These are phyloP conservation scores for Suillia variegata DNA, from an alignment of 2,888 invertebrate genomes.

Conservation along the genomic window DNA sequence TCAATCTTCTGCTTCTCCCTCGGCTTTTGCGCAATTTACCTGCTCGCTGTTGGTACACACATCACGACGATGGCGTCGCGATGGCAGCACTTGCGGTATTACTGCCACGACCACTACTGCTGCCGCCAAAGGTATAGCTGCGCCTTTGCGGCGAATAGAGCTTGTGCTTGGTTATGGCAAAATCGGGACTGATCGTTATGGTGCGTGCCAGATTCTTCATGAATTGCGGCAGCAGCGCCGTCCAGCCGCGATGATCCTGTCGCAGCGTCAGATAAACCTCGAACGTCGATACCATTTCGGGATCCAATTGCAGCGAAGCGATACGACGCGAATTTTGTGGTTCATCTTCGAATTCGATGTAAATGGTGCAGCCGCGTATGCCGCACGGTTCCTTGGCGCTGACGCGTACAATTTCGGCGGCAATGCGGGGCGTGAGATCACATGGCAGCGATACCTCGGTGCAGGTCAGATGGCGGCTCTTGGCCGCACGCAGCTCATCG, in stretches of 20 bases:
- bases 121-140: constrained; percentile 42
- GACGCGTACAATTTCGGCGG: constrained; percentile 52
- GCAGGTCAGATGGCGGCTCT: constrained; percentile 52
- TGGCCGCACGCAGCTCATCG: constrained; percentile 52
- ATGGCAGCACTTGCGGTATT: constrained; percentile 42
- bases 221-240: constrained; percentile 53
- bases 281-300: constrained; percentile 54
- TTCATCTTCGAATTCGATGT: constrained; percentile 55
- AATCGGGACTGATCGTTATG: constrained; percentile 55
- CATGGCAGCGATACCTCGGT: constrained; percentile 57
- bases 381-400: constrained; percentile 56
- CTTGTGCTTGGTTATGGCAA: constrained; percentile 54
- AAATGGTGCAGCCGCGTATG: constrained; percentile 54
- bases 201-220: constrained; percentile 55
- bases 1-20: constrained; percentile 2
- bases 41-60: neutral
- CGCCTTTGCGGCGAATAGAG: constrained; percentile 44
- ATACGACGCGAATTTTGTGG: constrained; percentile 54
- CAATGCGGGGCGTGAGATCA: constrained; percentile 56
- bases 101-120: constrained; percentile 32
- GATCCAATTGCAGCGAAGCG: constrained; percentile 49
- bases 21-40: neutral
- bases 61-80: constrained; percentile 42
- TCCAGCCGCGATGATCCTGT: constrained; percentile 55
- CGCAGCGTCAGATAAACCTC: constrained; percentile 54